Base-by-base conservation (phyloP, 1,140 invertebrate genomes). In the Lasioglossum albipes region DNA sequence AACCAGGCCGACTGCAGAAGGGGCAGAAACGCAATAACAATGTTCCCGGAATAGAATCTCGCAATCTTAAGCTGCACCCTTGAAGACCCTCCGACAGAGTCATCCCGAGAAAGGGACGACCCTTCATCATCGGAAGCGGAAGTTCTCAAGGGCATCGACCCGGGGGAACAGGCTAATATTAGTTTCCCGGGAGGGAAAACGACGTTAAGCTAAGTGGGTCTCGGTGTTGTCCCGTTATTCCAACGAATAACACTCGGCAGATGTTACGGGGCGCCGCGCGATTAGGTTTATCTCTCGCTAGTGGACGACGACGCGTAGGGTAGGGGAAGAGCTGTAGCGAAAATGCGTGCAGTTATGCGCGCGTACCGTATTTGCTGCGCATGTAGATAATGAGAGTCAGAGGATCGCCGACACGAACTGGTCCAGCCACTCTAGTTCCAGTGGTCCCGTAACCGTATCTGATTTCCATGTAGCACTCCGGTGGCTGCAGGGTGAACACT, bases 391-490 rank as follows among this genome's bases (percentile, higher is more conserved):
- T 97, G 54, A 98, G 94, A 7, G 98, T 98, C 64, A 98, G 94
- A 1, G 97, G 97, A 94, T 98, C 98, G 7, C 97, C 98, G 13
- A 98, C 97, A 4, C 97, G 94, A 62, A 99, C 97, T 20, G 97
- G 97, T 64, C 97, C 97, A 9, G 97, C 95, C 1, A 98, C 97
- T 69, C 97, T 93, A 31, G 96, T 96, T 64, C 97, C 97, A 65
- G 95, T 95, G 12, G 97, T 97, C 20, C 97, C 97, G 91, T 97
- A 98, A 22, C 97, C 97, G 85, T 97, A 96, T 74, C 97, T 94
- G 88, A 98, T 98, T 93, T 98, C 97, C 98, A 98, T 99, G 93
- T 98, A 98, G 90, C 97, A 98, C 92, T 98, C 97, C 0, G 97
- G 98, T 16, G 97, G 97, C 86, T 97, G 97, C 52, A 99, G 93